Evolutionary conservation across 1,140 invertebrate species (phyloP), one percentile per base, ranked within the genome.

Genomic region (Drosophila gunungcola): DNA sequence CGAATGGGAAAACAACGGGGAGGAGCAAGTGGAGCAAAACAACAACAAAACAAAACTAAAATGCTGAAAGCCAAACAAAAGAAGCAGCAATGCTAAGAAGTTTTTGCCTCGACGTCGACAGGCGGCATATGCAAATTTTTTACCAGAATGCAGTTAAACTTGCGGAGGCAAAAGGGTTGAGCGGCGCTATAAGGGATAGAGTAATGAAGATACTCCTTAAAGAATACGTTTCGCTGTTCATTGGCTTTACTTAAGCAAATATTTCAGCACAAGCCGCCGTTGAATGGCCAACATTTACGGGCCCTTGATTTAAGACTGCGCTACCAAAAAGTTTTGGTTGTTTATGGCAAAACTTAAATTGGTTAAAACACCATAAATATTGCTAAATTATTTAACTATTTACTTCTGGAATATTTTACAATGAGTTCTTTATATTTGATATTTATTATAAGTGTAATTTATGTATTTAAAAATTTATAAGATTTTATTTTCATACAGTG

Each of bases 41-140:
- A 82, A 78, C 16, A 72, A 75, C 65, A 69, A 70, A 73, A 43
- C 46, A 51, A 60, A 16, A 9, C 48, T 49, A 27, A 49, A 51
- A 29, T 29, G 2, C 16, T 25, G 25, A 48, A 69, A 69, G 13
- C 16, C 41, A 55, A 62, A 72, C 46, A 73, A 61, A 73, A 54
- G 39, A 42, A 54, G 49, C 54, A 56, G 57, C 86, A 86, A 73
- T 78, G 58, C 62, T 53, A 65, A 74, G 78, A 81, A 84, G 46
- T 81, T 81, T 68, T 69, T 64, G 55, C 58, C 45, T 55, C 72
- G 39, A 43, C 45, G 81, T 62, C 77, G 78, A 86, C 78, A 81
- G 82, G 67, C 81, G 77, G 82, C 82, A 85, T 86, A 85, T 85
- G 81, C 82, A 85, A 85, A 85, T 85, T 68, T 79, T 34, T 64